A percentile compares a stretch with the other conserved stretches of the same genome.
Evolutionary conservation across 2,797 vertebrate genomes (phyloP).

Genomic region (Lacerta bilineata): DNA sequence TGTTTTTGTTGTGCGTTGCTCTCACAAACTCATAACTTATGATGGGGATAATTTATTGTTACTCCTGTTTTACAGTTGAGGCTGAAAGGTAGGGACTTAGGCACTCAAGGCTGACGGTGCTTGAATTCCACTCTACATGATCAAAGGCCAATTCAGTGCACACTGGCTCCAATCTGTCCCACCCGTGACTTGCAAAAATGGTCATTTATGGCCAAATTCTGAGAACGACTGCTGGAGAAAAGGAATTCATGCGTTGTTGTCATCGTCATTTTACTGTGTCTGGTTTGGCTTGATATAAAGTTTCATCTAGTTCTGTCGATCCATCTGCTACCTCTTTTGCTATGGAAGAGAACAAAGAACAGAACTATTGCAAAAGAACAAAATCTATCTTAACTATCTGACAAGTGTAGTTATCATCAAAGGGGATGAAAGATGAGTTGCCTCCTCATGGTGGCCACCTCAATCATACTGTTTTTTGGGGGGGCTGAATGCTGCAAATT

Average conservation of each 20-base stretch:
- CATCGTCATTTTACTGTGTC: not conserved
- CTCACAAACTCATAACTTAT: too few species aligned
- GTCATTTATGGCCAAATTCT: not conserved
- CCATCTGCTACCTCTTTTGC: not conserved
- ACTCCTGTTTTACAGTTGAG: too few species aligned
- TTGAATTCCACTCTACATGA: not conserved
- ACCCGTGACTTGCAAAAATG: too few species aligned
- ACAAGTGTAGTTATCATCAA: not conserved
- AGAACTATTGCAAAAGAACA: not conserved
- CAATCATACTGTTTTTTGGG: too few species aligned
- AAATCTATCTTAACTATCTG: not conserved
- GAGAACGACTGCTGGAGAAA: not conserved
- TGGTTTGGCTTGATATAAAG: not conserved
- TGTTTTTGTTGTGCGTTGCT: not conserved
- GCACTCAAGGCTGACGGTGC: not conserved
- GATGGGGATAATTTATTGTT: too few species aligned
- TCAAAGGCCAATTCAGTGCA: not conserved
- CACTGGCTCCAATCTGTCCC: not conserved
- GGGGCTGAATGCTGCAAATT: too few species aligned
- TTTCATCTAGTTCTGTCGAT: not conserved
- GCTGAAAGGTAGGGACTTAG: not conserved
- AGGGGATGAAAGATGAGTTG: too few species aligned
- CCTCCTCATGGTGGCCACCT: too few species aligned
- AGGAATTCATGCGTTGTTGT: not conserved
- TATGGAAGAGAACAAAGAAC: not conserved